Percentiles rank a stretch among this genome's conserved stretches.
Conservation (phyloP, 2,888 invertebrate species). For the Molorchus minor region DNA sequence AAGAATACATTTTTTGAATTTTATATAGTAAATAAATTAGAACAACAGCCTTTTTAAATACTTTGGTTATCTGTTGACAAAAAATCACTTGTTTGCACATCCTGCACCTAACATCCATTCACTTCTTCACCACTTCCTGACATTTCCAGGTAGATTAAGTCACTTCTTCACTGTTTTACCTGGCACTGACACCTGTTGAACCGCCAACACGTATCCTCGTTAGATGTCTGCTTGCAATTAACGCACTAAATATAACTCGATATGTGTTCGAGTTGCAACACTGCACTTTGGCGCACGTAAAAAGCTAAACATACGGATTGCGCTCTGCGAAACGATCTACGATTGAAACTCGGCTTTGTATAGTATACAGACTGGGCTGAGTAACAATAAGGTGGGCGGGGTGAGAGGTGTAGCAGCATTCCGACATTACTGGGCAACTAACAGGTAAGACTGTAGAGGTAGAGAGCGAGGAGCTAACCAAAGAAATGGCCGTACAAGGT, state of each 20-base stretch:
- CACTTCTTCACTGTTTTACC: constrained; percentile 31
- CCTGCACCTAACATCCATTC: constrained; percentile 13
- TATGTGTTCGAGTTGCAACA: constrained; percentile 9
- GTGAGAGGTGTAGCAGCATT: constrained; percentile 53
- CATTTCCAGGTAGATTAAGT: background rate
- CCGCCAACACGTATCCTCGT: constrained; percentile 7
- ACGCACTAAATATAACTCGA: constrained; percentile 13
- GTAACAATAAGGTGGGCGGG: constrained; percentile 47
- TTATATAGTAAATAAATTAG: too few relatives aligned
- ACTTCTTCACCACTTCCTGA: constrained; percentile 12
- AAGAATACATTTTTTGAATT: too few relatives aligned
- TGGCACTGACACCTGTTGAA: constrained; percentile 26
- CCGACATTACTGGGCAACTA: constrained; percentile 44
- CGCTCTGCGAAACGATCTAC: constrained; percentile 23
- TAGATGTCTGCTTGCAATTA: background rate
- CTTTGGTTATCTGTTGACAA: too few relatives aligned
- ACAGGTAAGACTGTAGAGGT: constrained; percentile 41
- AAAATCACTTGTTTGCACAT: too few relatives aligned
- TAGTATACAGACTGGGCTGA: constrained; percentile 30
- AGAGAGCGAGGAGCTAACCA: constrained; percentile 13
- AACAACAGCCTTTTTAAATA: too few relatives aligned
- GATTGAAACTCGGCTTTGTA: constrained; percentile 19
- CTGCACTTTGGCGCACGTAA: constrained; percentile 23
- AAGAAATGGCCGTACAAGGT: constrained; percentile 1
- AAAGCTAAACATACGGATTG: constrained; percentile 40